Base-by-base conservation (phyloP, 2,888 invertebrate genomes). In the Mesopsocus fuscifrons region DNA sequence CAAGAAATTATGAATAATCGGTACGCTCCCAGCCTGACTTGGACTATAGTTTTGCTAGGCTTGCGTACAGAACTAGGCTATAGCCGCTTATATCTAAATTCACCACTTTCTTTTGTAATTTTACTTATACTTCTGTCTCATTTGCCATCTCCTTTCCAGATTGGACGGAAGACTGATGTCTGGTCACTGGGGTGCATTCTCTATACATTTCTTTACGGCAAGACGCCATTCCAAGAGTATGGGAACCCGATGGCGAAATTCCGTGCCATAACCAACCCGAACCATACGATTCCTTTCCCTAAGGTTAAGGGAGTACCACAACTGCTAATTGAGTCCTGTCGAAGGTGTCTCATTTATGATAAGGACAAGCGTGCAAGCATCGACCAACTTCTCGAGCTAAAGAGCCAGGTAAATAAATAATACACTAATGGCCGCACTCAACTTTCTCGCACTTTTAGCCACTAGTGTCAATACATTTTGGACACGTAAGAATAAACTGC, bases 111-210 rank as follows among this genome's bases (percentile, higher is more conserved):
- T n/a, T n/a, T n/a, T n/a, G n/a, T n/a, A n/a, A n/a, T n/a, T n/a
- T n/a, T n/a, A n/a, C n/a, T n/a, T n/a, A n/a, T n/a, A n/a, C n/a
- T n/a, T n/a, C n/a, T n/a, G n/a, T n/a, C n/a, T n/a, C n/a, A n/a
- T n/a, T n/a, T n/a, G n/a, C n/a, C n/a, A n/a, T 17, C 15, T 17
- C 4, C 21, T 38, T 57, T 58, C 33, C 53, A 89, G 87, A 80
- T 92, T 51, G 81, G 82, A 48, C 82, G 76, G 50, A 89, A 85
- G 56, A 85, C 92, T 34, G 95, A 97, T 62, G 88, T 97, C 42
- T 97, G 97, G 97, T 92, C 94, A 0, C 66, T 97, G 50, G 97
- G 97, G 17, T 95, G 94, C 59, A 97, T 97, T 55, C 68, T 97
- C 47, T 97, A 94, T 65, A 76, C 84, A 59, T 67, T 97, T 62